A percentile compares a stretch with the other conserved stretches of the same genome.
Conservation (phyloP, 2,113 vertebrate species). For the Aplodontia rufa region DNA sequence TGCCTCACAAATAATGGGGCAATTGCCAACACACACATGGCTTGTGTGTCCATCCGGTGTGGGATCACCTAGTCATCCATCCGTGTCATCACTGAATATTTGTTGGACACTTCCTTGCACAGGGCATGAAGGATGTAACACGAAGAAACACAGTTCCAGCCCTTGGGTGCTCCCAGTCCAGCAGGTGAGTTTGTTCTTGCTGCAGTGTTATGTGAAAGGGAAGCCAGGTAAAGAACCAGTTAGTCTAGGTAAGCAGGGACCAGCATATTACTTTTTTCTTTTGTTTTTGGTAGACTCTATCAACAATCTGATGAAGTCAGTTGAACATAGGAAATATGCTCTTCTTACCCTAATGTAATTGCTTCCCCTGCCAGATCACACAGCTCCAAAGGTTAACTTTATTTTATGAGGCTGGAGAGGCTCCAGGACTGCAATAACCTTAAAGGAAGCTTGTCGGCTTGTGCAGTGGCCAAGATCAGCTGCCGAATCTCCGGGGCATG, state of each 20-base stretch:
- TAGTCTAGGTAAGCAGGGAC: neutral
- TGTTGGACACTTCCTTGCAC: neutral
- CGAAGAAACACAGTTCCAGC: neutral
- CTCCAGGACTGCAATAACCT: neutral
- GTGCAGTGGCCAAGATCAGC: neutral
- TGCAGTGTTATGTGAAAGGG: neutral
- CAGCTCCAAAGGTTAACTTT: slow-evolving; percentile 58
- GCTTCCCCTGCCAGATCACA: neutral
- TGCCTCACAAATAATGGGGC: neutral
- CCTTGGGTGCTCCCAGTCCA: neutral
- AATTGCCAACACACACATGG: neutral
- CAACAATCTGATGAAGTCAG: neutral
- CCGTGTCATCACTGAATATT: neutral
- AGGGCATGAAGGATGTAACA: neutral
- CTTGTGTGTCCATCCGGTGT: neutral
- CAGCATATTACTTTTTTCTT: neutral
- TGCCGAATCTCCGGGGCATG: neutral
- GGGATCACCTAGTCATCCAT: neutral
- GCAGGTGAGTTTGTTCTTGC: neutral
- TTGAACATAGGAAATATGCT: neutral
- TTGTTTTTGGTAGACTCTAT: neutral
- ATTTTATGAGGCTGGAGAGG: neutral
- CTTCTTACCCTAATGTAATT: neutral
- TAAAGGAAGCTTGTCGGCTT: neutral
- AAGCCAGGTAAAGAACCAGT: neutral